Evolutionary conservation across 2,797 vertebrate species (phyloP).

Genomic region (Gobio occitaniae): DNA sequence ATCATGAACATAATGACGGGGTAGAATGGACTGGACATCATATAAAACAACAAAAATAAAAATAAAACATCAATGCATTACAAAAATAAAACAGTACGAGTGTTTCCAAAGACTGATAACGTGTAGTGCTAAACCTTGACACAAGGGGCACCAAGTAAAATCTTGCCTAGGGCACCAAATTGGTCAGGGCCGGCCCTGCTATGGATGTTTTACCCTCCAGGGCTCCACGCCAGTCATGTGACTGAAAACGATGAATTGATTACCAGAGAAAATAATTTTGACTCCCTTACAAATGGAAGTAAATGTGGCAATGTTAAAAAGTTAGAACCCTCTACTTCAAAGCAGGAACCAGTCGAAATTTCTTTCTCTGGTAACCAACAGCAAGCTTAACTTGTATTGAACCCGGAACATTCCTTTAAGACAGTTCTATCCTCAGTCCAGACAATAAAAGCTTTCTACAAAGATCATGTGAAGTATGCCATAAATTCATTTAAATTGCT

Average conservation of each 20-base stretch:
- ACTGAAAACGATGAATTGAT: not conserved
- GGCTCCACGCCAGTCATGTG: not conserved
- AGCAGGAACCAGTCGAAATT: too few relatives aligned
- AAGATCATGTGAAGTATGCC: not conserved
- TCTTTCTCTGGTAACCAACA: not conserved
- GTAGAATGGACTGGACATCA: too few relatives aligned
- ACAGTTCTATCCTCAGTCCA: not conserved
- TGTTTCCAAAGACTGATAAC: too few relatives aligned
- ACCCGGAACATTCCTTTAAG: not conserved
- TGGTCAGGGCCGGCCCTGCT: too few relatives aligned
- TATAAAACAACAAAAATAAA: too few relatives aligned
- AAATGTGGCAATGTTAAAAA: not conserved
- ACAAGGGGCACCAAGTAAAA: too few relatives aligned
- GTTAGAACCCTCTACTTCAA: not conserved
- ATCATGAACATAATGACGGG: too few relatives aligned
- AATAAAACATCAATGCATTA: too few relatives aligned
- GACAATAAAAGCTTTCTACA: conserved; percentile 6
- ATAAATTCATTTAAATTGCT: not conserved
- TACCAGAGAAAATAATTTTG: not conserved
- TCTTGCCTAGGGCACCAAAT: too few relatives aligned
- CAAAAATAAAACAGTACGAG: too few relatives aligned
- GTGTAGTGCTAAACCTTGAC: too few relatives aligned
- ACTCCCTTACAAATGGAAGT: not conserved
- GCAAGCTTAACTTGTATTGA: not conserved
- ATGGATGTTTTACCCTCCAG: not conserved